Evolutionary conservation across 2,888 invertebrate species (phyloP), one percentile per base, ranked within the genome.

Genomic region (Automeris io): DNA sequence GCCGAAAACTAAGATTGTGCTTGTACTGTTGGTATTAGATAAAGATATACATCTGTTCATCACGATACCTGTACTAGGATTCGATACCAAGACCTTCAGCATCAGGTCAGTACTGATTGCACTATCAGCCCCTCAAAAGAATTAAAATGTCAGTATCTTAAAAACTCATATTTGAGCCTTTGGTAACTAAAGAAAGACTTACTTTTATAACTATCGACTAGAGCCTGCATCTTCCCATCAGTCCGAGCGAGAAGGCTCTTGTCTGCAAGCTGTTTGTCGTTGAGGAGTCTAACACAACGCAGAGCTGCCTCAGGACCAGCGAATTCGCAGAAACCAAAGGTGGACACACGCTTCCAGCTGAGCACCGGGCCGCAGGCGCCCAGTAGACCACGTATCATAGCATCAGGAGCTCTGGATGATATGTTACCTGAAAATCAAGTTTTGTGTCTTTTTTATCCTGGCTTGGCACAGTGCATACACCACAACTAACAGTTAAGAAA

Each of bases 261-360:
- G 54, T 96, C 98, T 40, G 95, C 96, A 36, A 99, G 92, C 74
- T 93, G 92, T 75, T 96, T 92, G 58, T 97, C 96, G 81, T 98
- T 97, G 19, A 99, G 88, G 49, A 99, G 87, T 31, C 96, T 87
- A 47, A 99, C 96, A 50, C 98, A 97, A 49, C 99, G 90, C 53
- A 99, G 88, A 25, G 98, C 99, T 12, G 98, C 95, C 81, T 98
- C 97, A 11, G 99, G 98, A 41, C 81, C 87, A 50, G 95, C 96
- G 78, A 96, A 96, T 87, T 99, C 99, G 86, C 98, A 97, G 87
- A 99, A 99, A 6, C 99, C 99, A 81, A 99, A 99, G 1, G 96
- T 96, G 71, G 97, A 96, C 11, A 99, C 98, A 43, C 99, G 90
- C 81, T 99, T 99, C 99, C 99, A 99, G 57, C 94, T 95, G 8